phyloP scores from a whole-genome alignment of 2,113 vertebrate genomes.

The Scatophagus argus region DNA sequence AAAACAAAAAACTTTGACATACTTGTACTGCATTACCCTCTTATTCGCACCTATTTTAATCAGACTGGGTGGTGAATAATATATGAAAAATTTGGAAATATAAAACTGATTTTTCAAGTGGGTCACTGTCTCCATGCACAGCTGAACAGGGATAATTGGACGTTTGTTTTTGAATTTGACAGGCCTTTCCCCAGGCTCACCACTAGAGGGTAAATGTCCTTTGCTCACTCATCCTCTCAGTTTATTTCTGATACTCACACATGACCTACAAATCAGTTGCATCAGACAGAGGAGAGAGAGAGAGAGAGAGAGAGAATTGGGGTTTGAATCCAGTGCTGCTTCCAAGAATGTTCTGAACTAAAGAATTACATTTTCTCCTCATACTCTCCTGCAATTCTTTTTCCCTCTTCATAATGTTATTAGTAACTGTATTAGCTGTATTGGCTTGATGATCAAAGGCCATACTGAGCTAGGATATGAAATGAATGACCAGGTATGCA shows the following conservation, averaged over 20 bases:
- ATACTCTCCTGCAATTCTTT: background rate
- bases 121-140: constrained; percentile 62
- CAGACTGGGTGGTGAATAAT: constrained; percentile 45
- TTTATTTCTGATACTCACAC: constrained; percentile 61
- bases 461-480: too few species aligned
- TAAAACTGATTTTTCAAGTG: constrained; percentile 60
- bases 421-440: background rate
- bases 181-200: constrained; percentile 57
- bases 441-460: background rate
- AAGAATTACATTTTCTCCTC: background rate
- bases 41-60: constrained; percentile 7
- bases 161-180: constrained; percentile 49
- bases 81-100: constrained; percentile 60
- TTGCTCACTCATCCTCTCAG: constrained; percentile 27
- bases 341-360: constrained; percentile 15
- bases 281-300: constrained; percentile 40
- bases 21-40: background rate
- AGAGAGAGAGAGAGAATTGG: constrained; percentile 14
- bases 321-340: constrained; percentile 37
- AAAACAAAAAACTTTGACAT: constrained; percentile 20
- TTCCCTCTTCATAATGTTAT: background rate
- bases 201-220: constrained; percentile 78
- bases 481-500: background rate
- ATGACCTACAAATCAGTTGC: constrained; percentile 70
- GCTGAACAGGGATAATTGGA: constrained; percentile 63